These are phyloP conservation scores for Metaphire vulgaris DNA, from an alignment of 1,140 invertebrate genomes.

Conservation along the genomic window DNA sequence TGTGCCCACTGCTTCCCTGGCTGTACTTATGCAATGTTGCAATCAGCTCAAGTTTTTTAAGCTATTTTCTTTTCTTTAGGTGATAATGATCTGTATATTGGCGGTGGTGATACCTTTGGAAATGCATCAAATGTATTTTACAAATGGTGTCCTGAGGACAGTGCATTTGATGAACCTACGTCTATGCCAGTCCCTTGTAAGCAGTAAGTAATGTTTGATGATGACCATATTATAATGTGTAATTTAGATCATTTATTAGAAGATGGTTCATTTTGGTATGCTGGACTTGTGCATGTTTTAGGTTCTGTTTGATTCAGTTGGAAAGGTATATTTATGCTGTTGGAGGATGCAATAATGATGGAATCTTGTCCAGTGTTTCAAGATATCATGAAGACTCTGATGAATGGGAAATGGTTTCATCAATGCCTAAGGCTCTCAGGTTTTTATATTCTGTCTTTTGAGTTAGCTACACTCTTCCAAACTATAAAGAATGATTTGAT, in stretches of 20 bases:
- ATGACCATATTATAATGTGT: too few relatives aligned
- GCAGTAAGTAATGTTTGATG: conserved; percentile 11
- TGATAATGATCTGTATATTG: conserved; percentile 20
- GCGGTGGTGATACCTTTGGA: conserved; percentile 8
- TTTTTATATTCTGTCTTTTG: background rate
- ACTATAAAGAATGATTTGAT: too few relatives aligned
- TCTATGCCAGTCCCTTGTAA: conserved; percentile 12
- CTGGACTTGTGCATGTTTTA: background rate
- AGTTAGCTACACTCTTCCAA: too few relatives aligned
- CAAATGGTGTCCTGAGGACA: conserved; percentile 12
- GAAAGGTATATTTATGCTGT: conserved; percentile 20
- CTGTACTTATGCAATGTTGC: too few relatives aligned
- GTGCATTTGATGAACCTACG: conserved; percentile 10
- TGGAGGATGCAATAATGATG: conserved; percentile 4
- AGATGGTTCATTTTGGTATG: background rate
- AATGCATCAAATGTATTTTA: background rate
- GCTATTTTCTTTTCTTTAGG: background rate
- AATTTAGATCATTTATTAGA: too few relatives aligned
- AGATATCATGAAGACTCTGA: conserved; percentile 15
- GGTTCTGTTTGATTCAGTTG: conserved; percentile 20
- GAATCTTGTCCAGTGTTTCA: conserved; percentile 10
- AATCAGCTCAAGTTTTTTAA: too few relatives aligned
- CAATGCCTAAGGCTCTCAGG: conserved; percentile 23
- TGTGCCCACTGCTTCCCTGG: too few relatives aligned
- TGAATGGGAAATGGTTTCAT: conserved; percentile 11